Evolutionary conservation across 2,113 vertebrate genomes (phyloP).

Genomic region (Scartelaos histophorus): DNA sequence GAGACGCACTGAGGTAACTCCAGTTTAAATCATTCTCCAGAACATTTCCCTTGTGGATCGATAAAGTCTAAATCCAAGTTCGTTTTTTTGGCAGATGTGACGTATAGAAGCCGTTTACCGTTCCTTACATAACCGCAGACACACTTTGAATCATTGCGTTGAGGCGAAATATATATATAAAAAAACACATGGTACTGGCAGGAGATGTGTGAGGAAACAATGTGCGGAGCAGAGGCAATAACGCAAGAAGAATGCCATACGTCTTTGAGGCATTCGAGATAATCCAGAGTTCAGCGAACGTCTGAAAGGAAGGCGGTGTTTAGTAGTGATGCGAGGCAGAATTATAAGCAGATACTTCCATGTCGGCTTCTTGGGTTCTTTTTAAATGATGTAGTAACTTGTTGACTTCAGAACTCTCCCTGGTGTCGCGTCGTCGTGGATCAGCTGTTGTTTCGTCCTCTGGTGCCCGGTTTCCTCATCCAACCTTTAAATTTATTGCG

Average conservation of each 20-base stretch:
- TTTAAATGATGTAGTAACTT: no score
- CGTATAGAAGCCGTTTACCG: neutral
- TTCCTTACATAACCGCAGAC: neutral
- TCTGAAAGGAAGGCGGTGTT: no score
- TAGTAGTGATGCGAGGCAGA: no score
- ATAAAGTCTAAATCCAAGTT: neutral
- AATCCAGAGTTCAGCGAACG: neutral
- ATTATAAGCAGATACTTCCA: no score
- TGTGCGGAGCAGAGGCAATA: neutral
- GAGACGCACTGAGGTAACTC: neutral
- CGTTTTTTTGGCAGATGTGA: neutral
- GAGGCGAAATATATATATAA: neutral
- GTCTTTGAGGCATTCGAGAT: neutral
- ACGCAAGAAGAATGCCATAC: neutral
- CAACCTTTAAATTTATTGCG: no score
- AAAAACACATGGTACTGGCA: neutral
- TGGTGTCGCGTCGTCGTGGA: no score
- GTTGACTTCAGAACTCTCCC: no score
- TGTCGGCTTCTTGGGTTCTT: no score
- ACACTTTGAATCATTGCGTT: neutral
- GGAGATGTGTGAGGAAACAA: neutral
- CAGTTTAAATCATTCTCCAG: no score
- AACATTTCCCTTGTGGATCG: no score
- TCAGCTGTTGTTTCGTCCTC: no score
- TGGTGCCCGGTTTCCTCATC: no score